phyloP scores from a whole-genome alignment of 2,113 vertebrate genomes.

The Corythaixoides concolor region DNA sequence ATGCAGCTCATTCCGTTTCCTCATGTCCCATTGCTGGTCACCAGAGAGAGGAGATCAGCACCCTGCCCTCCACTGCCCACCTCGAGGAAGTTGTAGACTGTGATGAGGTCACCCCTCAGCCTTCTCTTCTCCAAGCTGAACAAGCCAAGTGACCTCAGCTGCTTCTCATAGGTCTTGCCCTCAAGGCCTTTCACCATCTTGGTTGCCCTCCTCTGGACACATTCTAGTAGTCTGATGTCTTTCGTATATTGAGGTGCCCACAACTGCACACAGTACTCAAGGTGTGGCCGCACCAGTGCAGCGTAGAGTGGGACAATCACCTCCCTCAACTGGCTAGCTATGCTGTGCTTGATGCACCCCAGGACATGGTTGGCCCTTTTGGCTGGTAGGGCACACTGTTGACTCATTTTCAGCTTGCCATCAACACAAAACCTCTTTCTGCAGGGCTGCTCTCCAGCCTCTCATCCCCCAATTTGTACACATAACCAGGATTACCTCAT shows the following conservation, averaged over 20 bases:
- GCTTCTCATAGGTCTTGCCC: background rate
- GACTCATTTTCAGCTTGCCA: background rate
- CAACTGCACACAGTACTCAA: background rate
- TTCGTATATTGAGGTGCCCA: background rate
- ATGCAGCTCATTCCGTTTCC: background rate
- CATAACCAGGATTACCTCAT: background rate
- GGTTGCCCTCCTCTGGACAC: background rate
- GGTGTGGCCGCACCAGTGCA: background rate
- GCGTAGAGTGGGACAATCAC: background rate
- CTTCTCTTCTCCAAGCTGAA: background rate
- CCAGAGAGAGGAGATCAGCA: background rate
- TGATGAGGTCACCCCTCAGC: background rate
- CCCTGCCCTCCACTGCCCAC: accelerated
- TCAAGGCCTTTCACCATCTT: background rate
- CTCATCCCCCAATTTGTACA: background rate
- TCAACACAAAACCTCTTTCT: background rate
- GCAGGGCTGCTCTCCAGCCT: background rate
- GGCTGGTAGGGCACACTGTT: background rate
- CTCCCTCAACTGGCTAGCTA: background rate
- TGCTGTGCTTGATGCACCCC: background rate
- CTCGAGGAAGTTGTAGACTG: background rate
- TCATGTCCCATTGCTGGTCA: background rate
- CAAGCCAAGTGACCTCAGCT: background rate
- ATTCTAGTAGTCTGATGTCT: background rate
- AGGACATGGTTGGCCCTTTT: background rate